A percentile compares a stretch with the other conserved stretches of the same genome.
Conservation (phyloP, 2,888 invertebrate genomes). For the Sthenelais limicola region DNA sequence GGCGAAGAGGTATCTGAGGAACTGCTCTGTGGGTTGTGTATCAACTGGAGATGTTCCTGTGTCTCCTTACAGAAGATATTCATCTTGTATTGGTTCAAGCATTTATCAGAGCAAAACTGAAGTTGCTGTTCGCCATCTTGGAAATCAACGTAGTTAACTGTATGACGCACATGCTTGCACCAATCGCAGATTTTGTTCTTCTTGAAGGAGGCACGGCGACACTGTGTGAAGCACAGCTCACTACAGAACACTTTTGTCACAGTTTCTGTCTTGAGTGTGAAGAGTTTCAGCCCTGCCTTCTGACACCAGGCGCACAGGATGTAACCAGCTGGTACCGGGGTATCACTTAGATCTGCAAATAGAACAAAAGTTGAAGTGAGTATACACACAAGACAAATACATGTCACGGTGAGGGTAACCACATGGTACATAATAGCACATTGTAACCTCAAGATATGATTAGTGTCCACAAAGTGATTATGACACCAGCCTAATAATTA, state of each 20-base stretch:
- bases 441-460: no score
- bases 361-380: no score
- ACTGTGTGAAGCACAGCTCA: conserved; percentile 86
- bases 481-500: no score
- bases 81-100: conserved; percentile 96
- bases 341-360: background rate
- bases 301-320: conserved; percentile 71
- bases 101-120: conserved; percentile 92
- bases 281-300: conserved; percentile 68
- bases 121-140: conserved; percentile 91
- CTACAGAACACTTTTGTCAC: conserved; percentile 80
- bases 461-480: no score
- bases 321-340: conserved; percentile 13
- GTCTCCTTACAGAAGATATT: conserved; percentile 96
- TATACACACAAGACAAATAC: no score
- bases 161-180: conserved; percentile 91
- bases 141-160: conserved; percentile 92
- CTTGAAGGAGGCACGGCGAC: conserved; percentile 90
- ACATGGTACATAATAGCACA: no score
- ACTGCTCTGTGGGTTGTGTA: conserved; percentile 75
- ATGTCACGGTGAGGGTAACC: no score
- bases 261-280: conserved; percentile 64
- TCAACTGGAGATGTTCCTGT: conserved; percentile 86
- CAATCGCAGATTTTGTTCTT: conserved; percentile 92
- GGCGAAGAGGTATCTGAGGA: conserved; percentile 11